phyloP scores from a whole-genome alignment of 2,797 vertebrate species.

The Sebastes umbrosus region DNA sequence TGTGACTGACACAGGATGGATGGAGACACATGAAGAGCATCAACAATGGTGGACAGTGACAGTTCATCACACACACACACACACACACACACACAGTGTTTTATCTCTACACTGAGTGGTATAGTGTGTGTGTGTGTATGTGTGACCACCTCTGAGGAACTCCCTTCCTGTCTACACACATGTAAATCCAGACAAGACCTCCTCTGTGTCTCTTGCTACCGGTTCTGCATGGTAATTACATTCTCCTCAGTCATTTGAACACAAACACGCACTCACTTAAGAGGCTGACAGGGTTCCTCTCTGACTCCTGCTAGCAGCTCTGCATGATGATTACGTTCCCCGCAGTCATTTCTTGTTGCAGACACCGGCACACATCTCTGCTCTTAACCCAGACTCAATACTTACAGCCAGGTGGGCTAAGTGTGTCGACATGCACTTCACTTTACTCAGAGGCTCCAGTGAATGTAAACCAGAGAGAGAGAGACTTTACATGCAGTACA shows the following conservation, averaged over 20 bases:
- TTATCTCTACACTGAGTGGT: background rate
- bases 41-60: background rate
- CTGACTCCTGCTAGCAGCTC: constrained; percentile 1
- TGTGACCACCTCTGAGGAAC: constrained; percentile 6
- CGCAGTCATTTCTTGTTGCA: background rate
- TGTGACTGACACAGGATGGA: background rate
- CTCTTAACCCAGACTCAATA: background rate
- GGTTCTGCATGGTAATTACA: constrained; percentile 12
- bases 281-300: constrained; percentile 13
- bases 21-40: background rate
- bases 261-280: background rate
- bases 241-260: background rate
- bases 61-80: background rate
- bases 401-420: background rate
- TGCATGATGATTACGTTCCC: constrained; percentile 23
- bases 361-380: background rate
- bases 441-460: background rate
- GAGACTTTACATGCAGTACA: background rate
- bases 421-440: background rate
- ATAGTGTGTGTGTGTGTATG: background rate
- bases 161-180: constrained; percentile 1
- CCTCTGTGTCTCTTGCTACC: constrained; percentile 1
- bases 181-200: constrained; percentile 26
- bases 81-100: background rate
- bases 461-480: background rate